phyloP scores from a whole-genome alignment of 1,140 invertebrate genomes.

The Campoletis sonorensis region DNA sequence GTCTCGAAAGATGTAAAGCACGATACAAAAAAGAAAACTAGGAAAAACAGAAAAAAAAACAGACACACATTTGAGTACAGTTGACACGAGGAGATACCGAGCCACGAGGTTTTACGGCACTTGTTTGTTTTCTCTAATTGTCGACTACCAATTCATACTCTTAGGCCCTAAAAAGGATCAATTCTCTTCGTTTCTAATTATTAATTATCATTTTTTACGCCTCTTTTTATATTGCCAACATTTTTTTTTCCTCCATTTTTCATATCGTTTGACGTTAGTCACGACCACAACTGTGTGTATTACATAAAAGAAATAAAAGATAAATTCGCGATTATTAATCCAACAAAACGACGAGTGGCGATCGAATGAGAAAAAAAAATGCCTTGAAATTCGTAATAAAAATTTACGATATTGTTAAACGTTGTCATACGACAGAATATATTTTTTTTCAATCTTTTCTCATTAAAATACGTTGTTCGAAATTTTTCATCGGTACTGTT shows the following conservation, averaged over 20 bases:
- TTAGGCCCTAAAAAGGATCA: conserved; percentile 39
- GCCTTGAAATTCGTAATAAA: not conserved
- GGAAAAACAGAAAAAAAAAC: not conserved
- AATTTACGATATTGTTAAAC: not conserved
- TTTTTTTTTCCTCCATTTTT: conserved; percentile 2
- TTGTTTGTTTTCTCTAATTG: conserved; percentile 8
- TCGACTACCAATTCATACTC: conserved; percentile 22
- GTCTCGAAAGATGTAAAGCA: not conserved
- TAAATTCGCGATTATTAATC: not conserved
- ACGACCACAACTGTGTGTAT: not conserved
- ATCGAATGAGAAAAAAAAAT: not conserved
- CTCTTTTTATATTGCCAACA: not conserved
- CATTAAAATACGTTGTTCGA: no score
- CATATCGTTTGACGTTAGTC: not conserved
- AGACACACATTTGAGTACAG: conserved; percentile 3
- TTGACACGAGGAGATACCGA: not conserved
- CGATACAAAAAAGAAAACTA: not conserved
- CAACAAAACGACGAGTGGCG: not conserved
- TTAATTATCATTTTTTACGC: not conserved
- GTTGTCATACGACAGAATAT: no score
- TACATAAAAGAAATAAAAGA: not conserved
- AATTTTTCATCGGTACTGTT: no score
- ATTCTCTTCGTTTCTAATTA: not conserved
- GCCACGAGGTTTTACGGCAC: not conserved
- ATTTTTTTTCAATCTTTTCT: no score